Evolutionary conservation across 2,113 vertebrate genomes (phyloP), one percentile per base, ranked within the genome.

Genomic region (Setophaga petechia): DNA sequence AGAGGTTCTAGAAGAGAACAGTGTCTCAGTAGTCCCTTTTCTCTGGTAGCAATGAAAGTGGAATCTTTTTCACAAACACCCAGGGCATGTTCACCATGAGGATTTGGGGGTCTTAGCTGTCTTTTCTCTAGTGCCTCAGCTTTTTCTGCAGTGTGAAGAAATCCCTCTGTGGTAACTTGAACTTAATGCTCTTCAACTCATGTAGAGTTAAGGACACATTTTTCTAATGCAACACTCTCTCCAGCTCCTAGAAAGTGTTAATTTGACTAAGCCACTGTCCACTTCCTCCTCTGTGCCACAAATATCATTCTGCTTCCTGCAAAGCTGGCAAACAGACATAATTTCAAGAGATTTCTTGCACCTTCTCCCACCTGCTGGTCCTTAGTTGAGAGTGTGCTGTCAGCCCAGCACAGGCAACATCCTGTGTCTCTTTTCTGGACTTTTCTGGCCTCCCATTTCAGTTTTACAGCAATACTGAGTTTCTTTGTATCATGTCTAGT

Each of bases 331-430:
- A 83, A 63, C 19, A 30, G 47, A 66, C 15, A 49, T 20, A 28
- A 83, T 90, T 85, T 83, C 55, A 62, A 71, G 59, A 43, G 47
- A 77, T 92, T 97, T 86, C 68, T 93, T 86, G 37, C 55, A 35
- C 79, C 46, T 86, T 73, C 28, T 92, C 55, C 16, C 44, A 62
- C 79, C 55, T 80, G 28, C 59, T 71, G 67, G 23, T 20, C 47
- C 31, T 33, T 63, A 15, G 44, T 24, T 66, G 30, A 43, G 25
- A 3, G 4, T 22, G 8, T 69, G 39, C n/a, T 49, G 13, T 59
- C 63, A 88, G 35, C 39, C 27, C 55, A 69, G 67, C 39, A 63
- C 0, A 1, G 18, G 9, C 63, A 90, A 35, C 25, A 33, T 22
- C 51, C 63, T 51, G 14, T 58, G 51, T 44, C 62, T 43, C 39